A percentile compares a stretch with the other conserved stretches of the same genome.
Conservation (phyloP, 2,113 vertebrate genomes). For the Uropsilus gracilis region DNA sequence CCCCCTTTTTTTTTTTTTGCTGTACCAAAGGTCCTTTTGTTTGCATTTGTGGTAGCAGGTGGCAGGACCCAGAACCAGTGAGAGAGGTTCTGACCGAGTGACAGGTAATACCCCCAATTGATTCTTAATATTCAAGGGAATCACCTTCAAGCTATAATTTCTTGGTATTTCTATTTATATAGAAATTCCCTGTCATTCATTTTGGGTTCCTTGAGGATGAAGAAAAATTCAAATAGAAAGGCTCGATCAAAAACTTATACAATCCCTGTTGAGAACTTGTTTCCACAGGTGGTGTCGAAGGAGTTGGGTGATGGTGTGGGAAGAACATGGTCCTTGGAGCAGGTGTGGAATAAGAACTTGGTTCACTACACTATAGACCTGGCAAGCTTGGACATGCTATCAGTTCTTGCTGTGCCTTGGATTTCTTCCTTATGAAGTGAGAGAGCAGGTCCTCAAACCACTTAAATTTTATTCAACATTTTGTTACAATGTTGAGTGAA, state of each 20-base stretch:
- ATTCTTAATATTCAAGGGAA: background rate
- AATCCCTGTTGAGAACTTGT: background rate
- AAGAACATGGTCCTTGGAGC: background rate
- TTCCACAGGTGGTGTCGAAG: background rate
- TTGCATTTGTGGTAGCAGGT: too few relatives aligned
- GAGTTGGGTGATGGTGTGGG: background rate
- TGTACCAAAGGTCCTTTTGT: too few relatives aligned
- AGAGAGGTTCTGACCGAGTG: too few relatives aligned
- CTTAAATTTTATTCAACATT: background rate
- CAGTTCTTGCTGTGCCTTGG: background rate
- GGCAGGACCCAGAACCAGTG: too few relatives aligned
- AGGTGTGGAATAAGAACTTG: background rate
- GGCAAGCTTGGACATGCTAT: background rate
- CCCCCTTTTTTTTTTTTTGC: too few relatives aligned
- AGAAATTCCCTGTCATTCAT: background rate
- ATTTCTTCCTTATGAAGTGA: background rate
- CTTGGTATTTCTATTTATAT: background rate
- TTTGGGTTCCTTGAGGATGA: background rate
- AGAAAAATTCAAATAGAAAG: constrained; percentile 2
- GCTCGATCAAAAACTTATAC: background rate
- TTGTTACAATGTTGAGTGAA: background rate
- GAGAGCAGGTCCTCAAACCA: background rate
- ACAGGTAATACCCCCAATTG: too few relatives aligned
- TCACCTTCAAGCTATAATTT: background rate
- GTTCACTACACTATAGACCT: background rate